These are phyloP conservation scores for Xenopus petersii DNA, from an alignment of 2,797 vertebrate genomes.

Conservation along the genomic window DNA sequence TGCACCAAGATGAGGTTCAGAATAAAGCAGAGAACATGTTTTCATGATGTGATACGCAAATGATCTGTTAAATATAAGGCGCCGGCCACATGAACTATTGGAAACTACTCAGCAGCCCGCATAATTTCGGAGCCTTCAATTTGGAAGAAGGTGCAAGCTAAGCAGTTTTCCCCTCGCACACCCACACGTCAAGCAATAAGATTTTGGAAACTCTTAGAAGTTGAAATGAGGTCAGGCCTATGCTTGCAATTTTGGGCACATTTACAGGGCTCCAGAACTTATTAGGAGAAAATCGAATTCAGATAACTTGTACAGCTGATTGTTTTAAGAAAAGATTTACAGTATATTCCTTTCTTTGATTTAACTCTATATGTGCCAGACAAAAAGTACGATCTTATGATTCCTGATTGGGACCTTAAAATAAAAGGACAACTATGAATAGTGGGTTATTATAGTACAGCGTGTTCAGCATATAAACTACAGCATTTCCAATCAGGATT, in stretches of 20 bases:
- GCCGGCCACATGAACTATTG: constrained; percentile 55
- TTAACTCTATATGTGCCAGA: too few species aligned
- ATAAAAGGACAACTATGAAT: too few species aligned
- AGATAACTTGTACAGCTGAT: too few species aligned
- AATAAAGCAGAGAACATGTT: constrained; percentile 59
- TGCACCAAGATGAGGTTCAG: constrained; percentile 56
- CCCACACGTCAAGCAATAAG: constrained; percentile 25
- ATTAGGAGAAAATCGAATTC: neutral
- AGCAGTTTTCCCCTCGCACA: constrained; percentile 31
- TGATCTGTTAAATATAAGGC: constrained; percentile 56
- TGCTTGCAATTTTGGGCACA: constrained; percentile 1
- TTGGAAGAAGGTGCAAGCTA: constrained; percentile 48
- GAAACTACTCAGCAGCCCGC: constrained; percentile 54
- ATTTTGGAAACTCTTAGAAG: constrained; percentile 25
- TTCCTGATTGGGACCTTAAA: too few species aligned
- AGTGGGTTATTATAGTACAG: too few species aligned
- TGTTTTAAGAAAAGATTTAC: too few species aligned
- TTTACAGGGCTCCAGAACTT: neutral
- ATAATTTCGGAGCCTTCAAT: constrained; percentile 47
- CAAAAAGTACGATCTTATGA: too few species aligned
- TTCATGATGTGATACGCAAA: constrained; percentile 61
- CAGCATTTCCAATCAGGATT: too few species aligned
- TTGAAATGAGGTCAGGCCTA: constrained; percentile 34
- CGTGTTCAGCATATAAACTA: too few species aligned
- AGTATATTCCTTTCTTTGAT: too few species aligned